Evolutionary conservation across 2,888 invertebrate genomes (phyloP), one percentile per base, ranked within the genome.

Genomic region (Myopa testacea): DNA sequence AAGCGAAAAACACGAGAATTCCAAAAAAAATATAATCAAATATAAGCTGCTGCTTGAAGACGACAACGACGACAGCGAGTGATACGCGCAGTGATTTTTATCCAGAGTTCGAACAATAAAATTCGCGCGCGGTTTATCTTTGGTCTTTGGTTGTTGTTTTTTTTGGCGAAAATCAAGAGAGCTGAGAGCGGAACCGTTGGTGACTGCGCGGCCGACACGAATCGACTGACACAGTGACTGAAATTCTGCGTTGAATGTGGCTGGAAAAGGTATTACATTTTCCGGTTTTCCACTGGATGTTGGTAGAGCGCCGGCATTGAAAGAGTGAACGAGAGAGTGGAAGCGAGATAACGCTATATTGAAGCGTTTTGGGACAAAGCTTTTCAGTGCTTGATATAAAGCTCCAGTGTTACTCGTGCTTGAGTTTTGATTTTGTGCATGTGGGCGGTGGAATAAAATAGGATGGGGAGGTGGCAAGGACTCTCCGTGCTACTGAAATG

Each of bases 201-300:
- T 45, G 45, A 79, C 84, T 84, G 85, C 86, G 85, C 85, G 88
- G 88, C 87, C 88, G 88, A 89, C 88, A 84, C 85, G 82, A 84
- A 89, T 88, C 88, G 88, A 89, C 89, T 89, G 86, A 86, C 75
- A 45, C 45, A 26, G 26, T 73, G 71, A 63, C 73, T 63, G 19
- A 75, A 58, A 80, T 67, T 50, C 69, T 45, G 6, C 45, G 45
- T 45, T 45, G 70, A 60, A 70, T 45, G 6, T 40, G 14, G 60
- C 19, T 77, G 67, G 55, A 65, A 8, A 69, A 75, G 63, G n/a
- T 52, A 76, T 65, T 34, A 69, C 40, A 65, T 74, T 77, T 79
- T 72, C 45, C 70, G 63, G 67, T 63, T 55, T 78, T 76, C 76
- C 76, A 80, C 37, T n/a, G 50, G 16, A 38, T 34, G 14, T 14